These are phyloP conservation scores for Aphodius granarius DNA, from an alignment of 2,888 invertebrate species.

Conservation along the genomic window DNA sequence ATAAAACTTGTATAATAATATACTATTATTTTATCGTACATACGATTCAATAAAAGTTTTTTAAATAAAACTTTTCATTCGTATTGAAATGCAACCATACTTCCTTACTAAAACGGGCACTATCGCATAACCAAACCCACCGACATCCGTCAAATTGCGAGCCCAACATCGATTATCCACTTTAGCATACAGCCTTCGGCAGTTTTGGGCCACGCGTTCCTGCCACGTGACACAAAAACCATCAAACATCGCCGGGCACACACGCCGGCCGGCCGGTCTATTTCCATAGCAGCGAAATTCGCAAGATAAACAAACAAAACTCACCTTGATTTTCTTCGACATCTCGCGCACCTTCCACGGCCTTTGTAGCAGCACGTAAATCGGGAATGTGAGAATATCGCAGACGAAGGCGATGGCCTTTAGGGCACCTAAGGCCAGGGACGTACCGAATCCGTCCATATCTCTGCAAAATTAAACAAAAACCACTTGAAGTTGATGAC, in stretches of 20 bases:
- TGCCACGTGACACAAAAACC: background rate
- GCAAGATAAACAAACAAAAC: slow-evolving; percentile 26
- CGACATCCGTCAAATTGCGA: background rate
- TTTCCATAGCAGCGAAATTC: background rate
- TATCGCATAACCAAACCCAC: background rate
- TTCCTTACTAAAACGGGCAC: too few relatives aligned
- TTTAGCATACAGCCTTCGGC: background rate
- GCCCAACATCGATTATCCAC: background rate
- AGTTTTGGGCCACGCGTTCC: background rate
- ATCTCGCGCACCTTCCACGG: slow-evolving; percentile 84
- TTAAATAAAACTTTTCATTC: too few relatives aligned
- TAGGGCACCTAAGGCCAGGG: slow-evolving; percentile 74
- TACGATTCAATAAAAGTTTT: too few relatives aligned
- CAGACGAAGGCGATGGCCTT: slow-evolving; percentile 82
- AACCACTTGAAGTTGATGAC: background rate
- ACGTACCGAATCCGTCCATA: slow-evolving; percentile 62
- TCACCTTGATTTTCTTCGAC: slow-evolving; percentile 77
- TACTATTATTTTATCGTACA: too few relatives aligned
- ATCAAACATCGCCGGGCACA: background rate
- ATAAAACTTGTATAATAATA: too few relatives aligned
- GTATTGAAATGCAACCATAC: too few relatives aligned
- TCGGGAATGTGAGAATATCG: slow-evolving; percentile 88
- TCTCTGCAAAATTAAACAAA: slow-evolving; percentile 51
- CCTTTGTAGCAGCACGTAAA: slow-evolving; percentile 83
- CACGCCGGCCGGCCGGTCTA: background rate